These are phyloP conservation scores for Dunckerocampus dactyliophorus DNA, from an alignment of 2,113 vertebrate genomes.

Conservation along the genomic window DNA sequence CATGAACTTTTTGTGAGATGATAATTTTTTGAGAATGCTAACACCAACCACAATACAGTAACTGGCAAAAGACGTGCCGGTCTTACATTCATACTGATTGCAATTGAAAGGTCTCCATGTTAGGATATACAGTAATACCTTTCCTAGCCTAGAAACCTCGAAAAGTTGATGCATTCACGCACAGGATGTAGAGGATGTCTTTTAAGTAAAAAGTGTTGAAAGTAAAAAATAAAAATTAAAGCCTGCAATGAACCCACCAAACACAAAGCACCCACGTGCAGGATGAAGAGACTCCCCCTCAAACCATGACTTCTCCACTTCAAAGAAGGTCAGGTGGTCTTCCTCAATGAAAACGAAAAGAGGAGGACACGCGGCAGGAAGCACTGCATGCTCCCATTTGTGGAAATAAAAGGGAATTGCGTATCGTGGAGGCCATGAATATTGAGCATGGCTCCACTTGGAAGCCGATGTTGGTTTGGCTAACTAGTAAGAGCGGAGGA, in stretches of 20 bases:
- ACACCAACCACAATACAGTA: no score
- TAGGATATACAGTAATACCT: no score
- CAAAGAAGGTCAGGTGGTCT: conserved; percentile 53
- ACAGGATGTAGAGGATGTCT: no score
- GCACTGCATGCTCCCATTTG: conserved; percentile 38
- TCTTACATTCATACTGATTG: no score
- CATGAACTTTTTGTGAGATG: no score
- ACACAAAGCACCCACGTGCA: conserved; percentile 27
- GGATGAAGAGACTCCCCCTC: conserved; percentile 40
- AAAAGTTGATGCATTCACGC: no score
- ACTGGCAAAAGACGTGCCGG: no score
- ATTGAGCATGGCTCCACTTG: conserved; percentile 16
- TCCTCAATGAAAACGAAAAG: conserved; percentile 45
- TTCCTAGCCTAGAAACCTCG: no score
- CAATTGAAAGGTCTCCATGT: no score
- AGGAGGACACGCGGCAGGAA: conserved; percentile 40
- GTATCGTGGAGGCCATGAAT: conserved; percentile 36
- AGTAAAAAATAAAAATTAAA: no score
- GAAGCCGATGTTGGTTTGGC: conserved; percentile 15
- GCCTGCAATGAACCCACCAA: conserved; percentile 8
- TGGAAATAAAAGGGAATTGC: conserved; percentile 60
- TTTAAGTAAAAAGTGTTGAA: no score
- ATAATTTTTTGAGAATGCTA: no score
- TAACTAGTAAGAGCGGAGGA: conserved; percentile 8
- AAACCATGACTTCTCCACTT: conserved; percentile 50